Percentiles rank a stretch among this genome's conserved stretches.
These are phyloP conservation scores for Teleogryllus oceanicus DNA, from an alignment of 2,888 invertebrate genomes.

Conservation along the genomic window DNA sequence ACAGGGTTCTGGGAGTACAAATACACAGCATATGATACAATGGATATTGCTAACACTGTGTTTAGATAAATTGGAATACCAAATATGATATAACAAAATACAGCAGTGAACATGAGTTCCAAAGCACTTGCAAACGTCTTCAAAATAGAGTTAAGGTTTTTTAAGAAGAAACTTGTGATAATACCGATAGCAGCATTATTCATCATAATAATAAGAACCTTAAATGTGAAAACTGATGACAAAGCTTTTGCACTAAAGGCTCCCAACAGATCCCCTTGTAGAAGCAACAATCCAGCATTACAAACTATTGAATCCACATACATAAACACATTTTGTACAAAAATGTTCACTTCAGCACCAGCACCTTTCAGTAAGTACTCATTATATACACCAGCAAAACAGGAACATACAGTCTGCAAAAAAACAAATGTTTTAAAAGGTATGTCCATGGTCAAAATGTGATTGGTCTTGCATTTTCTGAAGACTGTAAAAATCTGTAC, in stretches of 20 bases:
- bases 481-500: no score
- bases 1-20: conserved; percentile 91
- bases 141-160: conserved; percentile 88
- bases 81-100: conserved; percentile 81
- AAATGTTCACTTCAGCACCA: conserved; percentile 80
- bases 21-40: conserved; percentile 78
- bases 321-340: conserved; percentile 93
- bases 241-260: conserved; percentile 60
- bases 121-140: conserved; percentile 94
- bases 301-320: conserved; percentile 92
- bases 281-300: conserved; percentile 68
- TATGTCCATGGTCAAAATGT: no score
- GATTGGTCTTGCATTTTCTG: no score
- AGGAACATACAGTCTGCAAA: conserved; percentile 84
- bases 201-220: conserved; percentile 75
- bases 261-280: conserved; percentile 61
- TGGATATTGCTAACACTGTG: conserved; percentile 74
- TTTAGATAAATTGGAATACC: conserved; percentile 78
- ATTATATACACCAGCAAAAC: conserved; percentile 92
- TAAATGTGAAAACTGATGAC: conserved; percentile 58
- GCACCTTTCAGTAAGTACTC: conserved; percentile 87
- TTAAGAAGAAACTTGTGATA: conserved; percentile 88
- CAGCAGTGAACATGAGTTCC: conserved; percentile 84
- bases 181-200: conserved; percentile 91
- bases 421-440: no score